Base-by-base conservation (phyloP, 1,140 invertebrate genomes). In the Drosophila tsacasi region DNA sequence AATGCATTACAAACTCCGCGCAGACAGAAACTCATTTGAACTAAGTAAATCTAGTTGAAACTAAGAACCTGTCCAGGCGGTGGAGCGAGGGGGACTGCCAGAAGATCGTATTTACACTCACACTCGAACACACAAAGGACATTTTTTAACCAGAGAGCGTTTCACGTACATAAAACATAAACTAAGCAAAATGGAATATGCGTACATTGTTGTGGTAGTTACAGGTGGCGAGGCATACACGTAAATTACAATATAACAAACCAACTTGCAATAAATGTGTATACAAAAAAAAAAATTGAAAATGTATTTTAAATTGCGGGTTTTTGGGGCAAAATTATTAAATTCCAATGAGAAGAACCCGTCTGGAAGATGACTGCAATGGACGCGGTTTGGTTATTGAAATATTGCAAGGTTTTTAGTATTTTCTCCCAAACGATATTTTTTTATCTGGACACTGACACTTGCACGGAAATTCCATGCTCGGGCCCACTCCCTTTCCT, bases 171-270 rank as follows among this genome's bases (percentile, higher is more conserved):
- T 59, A 68, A 76, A 75, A 79, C 35, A 57, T 64, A 72, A 79
- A 73, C 60, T 68, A 67, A 83, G 58, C 59, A 54, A 78, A 78
- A 78, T 76, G 60, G 63, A 83, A 89, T 83, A 81, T 79, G 64
- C 78, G 87, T 79, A 79, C 66, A 79, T 92, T 92, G 86, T 91
- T 92, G 91, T 92, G 84, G 91, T 92, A 91, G 81, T 83, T 80
- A 83, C 74, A 75, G 73, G 63, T 64, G 60, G 60, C 57, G 57
- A 67, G 74, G 68, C 78, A 86, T 81, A 91, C 89, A 91, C 79
- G 78, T 91, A 83, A 79, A 84, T 85, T 75, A 89, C 62, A 75
- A 84, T 81, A 84, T 84, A 89, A 87, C 72, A 89, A 89, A 83
- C 30, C 84, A 91, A 89, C 81, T 84, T 90, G 84, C 84, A 89